Percentiles rank a stretch among this genome's conserved stretches.
Conservation (phyloP, 2,888 invertebrate species). For the Ophonus ardosiacus region DNA sequence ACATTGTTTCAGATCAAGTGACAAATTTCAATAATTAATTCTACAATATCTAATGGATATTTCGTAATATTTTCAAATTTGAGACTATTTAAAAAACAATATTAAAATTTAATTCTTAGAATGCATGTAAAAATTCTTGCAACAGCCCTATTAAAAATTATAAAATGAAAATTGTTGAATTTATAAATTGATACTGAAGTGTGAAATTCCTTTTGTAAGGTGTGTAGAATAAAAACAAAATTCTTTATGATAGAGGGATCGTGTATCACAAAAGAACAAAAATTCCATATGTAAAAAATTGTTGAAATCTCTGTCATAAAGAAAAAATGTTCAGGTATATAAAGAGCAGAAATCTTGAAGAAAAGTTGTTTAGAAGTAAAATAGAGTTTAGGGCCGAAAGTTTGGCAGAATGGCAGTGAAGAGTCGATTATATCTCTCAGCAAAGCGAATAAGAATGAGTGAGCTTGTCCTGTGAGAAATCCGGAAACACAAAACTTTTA, state of each 20-base stretch:
- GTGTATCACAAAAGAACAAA: neutral
- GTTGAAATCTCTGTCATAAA: slow-evolving; percentile 34
- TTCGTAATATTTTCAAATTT: too few species aligned
- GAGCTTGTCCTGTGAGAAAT: slow-evolving; percentile 13
- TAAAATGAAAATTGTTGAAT: neutral
- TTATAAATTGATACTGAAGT: neutral
- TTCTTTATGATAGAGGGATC: neutral
- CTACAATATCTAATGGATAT: too few species aligned
- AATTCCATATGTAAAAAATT: neutral
- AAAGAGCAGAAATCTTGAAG: slow-evolving; percentile 17
- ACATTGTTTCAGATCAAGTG: too few species aligned
- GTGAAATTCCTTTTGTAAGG: neutral
- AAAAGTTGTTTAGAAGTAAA: slow-evolving; percentile 36
- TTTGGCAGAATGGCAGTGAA: slow-evolving; percentile 30
- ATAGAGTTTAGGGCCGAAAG: slow-evolving; percentile 38
- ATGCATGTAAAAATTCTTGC: too few species aligned
- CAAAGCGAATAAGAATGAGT: slow-evolving; percentile 36
- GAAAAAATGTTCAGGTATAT: slow-evolving; percentile 26
- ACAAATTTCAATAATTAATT: too few species aligned
- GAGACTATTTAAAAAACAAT: too few species aligned
- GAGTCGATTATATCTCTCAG: slow-evolving; percentile 35
- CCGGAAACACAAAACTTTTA: slow-evolving; percentile 13
- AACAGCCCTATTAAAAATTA: too few species aligned
- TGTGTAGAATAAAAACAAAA: neutral
- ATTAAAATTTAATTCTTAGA: too few species aligned